Base-by-base conservation (phyloP, 1,140 invertebrate species). In the Cylas formicarius region DNA sequence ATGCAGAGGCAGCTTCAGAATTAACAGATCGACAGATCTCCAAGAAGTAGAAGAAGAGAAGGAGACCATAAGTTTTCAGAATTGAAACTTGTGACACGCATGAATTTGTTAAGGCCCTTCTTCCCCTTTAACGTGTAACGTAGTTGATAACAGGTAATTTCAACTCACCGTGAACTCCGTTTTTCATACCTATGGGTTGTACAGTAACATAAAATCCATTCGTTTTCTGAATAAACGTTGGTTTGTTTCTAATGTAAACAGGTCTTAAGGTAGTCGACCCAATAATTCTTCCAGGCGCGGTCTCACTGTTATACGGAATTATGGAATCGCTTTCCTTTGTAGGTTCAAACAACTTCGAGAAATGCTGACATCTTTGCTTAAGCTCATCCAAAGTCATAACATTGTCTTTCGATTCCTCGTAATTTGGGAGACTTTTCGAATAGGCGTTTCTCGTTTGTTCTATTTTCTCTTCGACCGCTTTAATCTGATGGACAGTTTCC, bases 121-220 rank as follows among this genome's bases (percentile, higher is more conserved):
- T n/a, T n/a, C n/a, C n/a, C n/a, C n/a, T n/a, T n/a, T n/a, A n/a
- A n/a, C n/a, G n/a, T n/a, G n/a, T n/a, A n/a, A n/a, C n/a, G n/a
- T n/a, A n/a, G n/a, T n/a, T n/a, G n/a, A n/a, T n/a, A n/a, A n/a
- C n/a, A n/a, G n/a, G n/a, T n/a, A n/a, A n/a, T n/a, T n/a, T n/a
- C n/a, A n/a, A n/a, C n/a, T n/a, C n/a, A n/a, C n/a, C n/a, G n/a
- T n/a, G n/a, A n/a, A n/a, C n/a, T 22, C 23, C 19, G 9, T n/a
- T 11, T 4, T 18, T 8, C 7, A 11, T 36, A 36, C 34, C 34
- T 31, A 18, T 9, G 1, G 35, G 11, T 20, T 38, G 31, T 19
- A 22, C 24, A 21, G 46, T 48, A n/a, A 48, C 40, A 22, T 42
- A 48, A 29, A 48, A 48, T 20, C 46, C 46, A n/a, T 31, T 33